Evolutionary conservation across 2,888 invertebrate species (phyloP), one percentile per base, ranked within the genome.

Genomic region (Lasioglossum calceatum): DNA sequence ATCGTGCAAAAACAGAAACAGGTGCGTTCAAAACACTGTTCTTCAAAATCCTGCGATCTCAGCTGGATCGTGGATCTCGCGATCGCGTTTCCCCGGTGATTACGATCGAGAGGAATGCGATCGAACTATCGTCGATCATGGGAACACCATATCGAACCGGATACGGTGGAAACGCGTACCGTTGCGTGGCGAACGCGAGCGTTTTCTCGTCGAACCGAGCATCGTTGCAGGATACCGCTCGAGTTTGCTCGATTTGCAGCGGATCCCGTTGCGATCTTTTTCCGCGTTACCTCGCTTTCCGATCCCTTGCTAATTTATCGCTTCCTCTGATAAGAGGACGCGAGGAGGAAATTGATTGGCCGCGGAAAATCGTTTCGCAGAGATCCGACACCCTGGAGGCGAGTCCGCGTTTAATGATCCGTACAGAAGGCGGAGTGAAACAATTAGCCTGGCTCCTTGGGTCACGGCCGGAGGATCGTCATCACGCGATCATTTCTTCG

Each of bases 401-500:
- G 71, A 47, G n/a, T 36, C 54, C 42, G 39, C 23, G 54, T 74
- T 71, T 32, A 72, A 82, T 72, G 82, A 75, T 77, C 64, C 73
- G 79, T 79, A 74, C 44, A 74, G 74, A 64, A 77, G 12, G n/a
- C 86, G 77, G 70, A n/a, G 64, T 77, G 71, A 79, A 87, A 83
- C 76, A 78, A 87, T 87, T 87, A 76, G 67, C 80, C 27, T 64
- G 32, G 8, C 77, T 27, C 54, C 42, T 39, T 61, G 44, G 54
- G 77, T 73, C 44, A 73, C 47, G 39, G 77, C 36, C 42, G 32
- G n/a, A 64, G 82, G 27, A 75, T 78, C 77, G 39, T 39, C 71
- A 71, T 78, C 87, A 83, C 83, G 87, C 87, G 74, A 87, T 67
- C 71, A 77, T 78, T 72, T 80, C 77, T 76, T 58, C 50, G 67